Evolutionary conservation across 2,888 invertebrate species (phyloP), one percentile per base, ranked within the genome.

Genomic region (Nowickia ferox): DNA sequence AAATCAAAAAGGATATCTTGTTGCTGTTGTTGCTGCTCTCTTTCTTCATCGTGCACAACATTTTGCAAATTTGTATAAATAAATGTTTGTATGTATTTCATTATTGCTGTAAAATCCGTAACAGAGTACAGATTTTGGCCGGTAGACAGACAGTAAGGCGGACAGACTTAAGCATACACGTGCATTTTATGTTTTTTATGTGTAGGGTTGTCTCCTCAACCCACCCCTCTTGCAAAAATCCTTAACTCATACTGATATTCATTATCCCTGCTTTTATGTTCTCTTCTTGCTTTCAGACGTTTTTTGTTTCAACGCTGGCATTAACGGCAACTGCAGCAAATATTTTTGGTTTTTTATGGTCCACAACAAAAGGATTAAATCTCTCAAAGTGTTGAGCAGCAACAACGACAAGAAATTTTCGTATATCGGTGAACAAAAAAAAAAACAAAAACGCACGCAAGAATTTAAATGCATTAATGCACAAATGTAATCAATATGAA

Each of bases 361-460:
- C 65, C 75, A 72, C 79, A 80, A 83, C 79, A 80, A 76, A 75
- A 86, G 86, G 86, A 83, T 86, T 83, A 86, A 76, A 17, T 78
- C 51, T 66, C 19, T 17, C 69, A 68, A 55, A 63, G 61, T 71
- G 69, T 71, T 84, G 66, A 71, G 42, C 65, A 83, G 71, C 46
- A 48, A 65, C 38, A 83, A 77, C 22, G 48, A 59, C 38, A 57
- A 71, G 71, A 46, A 22, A 69, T 51, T 40, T 9, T 44, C 11
- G n/a, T 40, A 57, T 38, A 57, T 65, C 65, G 15, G n/a, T 46
- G 19, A 68, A 40, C 9, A 6, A 4, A 51, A 63, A 71, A 42
- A 51, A 30, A 61, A 17, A 9, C 48, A 30, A 17, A 51, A 63
- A 53, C 66, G 11, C 69, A 77, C 44, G 59, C 72, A 78, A 66